Conservation (phyloP, 2,113 vertebrate genomes). For the Alligator sinensis region DNA sequence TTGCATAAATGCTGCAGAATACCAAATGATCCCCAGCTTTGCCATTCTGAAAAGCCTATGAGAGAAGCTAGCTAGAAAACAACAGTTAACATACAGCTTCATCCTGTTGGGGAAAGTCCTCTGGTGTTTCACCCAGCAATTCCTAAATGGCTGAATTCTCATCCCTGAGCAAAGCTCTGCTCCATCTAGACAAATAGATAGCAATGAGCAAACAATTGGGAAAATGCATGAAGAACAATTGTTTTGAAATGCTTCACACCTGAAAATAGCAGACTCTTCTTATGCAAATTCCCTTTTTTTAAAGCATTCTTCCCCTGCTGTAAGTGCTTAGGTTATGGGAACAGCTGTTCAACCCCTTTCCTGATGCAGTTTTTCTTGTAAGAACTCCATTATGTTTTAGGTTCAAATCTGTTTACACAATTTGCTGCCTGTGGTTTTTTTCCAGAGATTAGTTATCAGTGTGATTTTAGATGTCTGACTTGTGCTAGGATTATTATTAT, state of each 20-base stretch:
- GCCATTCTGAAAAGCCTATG: constrained; percentile 30
- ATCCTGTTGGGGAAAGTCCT: background rate
- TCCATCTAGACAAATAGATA: background rate
- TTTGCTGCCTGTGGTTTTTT: background rate
- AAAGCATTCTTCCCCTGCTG: constrained; percentile 4
- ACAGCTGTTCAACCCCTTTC: constrained; percentile 8
- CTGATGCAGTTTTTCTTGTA: background rate
- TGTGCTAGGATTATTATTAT: background rate
- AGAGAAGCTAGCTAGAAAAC: background rate
- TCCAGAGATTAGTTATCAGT: background rate
- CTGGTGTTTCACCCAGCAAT: background rate
- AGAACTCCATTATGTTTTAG: background rate
- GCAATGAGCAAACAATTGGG: background rate
- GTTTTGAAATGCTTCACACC: constrained; percentile 20
- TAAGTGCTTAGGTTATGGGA: background rate
- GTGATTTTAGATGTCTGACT: background rate
- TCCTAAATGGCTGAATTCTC: background rate
- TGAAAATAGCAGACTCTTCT: background rate
- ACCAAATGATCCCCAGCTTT: constrained; percentile 48
- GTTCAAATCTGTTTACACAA: background rate
- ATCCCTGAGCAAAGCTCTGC: background rate
- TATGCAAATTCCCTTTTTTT: background rate
- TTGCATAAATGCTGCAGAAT: constrained; percentile 17
- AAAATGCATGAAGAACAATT: background rate
- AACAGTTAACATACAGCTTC: background rate